phyloP scores from a whole-genome alignment of 1,140 invertebrate genomes.

The Drosophila melanogaster region DNA sequence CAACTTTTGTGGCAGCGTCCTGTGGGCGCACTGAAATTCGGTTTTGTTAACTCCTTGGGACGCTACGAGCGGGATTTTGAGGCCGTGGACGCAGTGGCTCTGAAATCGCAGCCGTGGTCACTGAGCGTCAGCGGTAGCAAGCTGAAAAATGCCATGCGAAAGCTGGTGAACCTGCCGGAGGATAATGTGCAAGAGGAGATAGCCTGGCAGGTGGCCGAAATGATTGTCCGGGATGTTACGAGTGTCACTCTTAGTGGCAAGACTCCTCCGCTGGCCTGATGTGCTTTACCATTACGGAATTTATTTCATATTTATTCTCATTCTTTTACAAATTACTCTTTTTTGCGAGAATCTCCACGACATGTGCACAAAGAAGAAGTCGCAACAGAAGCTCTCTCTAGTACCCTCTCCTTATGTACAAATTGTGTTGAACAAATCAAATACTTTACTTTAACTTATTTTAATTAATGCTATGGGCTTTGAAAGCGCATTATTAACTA shows the following conservation, averaged over 20 bases:
- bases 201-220: conserved; percentile 97
- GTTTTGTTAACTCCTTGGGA: conserved; percentile 93
- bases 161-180: conserved; percentile 91
- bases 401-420: conserved; percentile 29
- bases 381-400: conserved; percentile 45
- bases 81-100: conserved; percentile 88
- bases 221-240: conserved; percentile 97
- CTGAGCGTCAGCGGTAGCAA: conserved; percentile 62
- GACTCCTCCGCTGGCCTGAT: conserved; percentile 3
- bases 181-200: conserved; percentile 96
- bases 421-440: conserved; percentile 40
- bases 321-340: conserved; percentile 14
- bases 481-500: conserved; percentile 17
- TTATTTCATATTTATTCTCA: conserved; percentile 23
- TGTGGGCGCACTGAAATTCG: conserved; percentile 90
- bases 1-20: conserved; percentile 93
- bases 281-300: conserved; percentile 10
- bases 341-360: conserved; percentile 23
- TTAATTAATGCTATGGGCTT: conserved; percentile 31
- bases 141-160: conserved; percentile 89
- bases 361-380: conserved; percentile 30
- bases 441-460: conserved; percentile 19
- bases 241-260: conserved; percentile 89
- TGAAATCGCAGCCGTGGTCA: conserved; percentile 85
- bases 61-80: conserved; percentile 95